Conservation (phyloP, 2,113 vertebrate species). For the Hirundichthys speculiger region DNA sequence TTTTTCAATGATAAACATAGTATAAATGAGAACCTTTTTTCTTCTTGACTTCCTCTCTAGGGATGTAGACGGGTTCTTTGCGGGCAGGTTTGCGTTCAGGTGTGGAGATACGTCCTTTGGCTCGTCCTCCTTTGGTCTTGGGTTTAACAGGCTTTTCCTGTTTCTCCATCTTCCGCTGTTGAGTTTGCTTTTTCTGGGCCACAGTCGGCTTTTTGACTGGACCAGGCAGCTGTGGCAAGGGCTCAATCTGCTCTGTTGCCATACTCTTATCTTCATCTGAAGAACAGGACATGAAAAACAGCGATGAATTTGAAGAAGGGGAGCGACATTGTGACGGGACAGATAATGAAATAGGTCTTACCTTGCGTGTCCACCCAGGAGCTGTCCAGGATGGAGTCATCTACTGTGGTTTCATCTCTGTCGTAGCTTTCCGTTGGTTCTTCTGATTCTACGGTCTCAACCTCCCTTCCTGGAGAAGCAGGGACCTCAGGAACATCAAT, state of each 20-base stretch:
- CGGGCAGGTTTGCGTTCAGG: constrained; percentile 94
- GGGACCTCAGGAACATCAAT: constrained; percentile 82
- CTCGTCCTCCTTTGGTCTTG: constrained; percentile 85
- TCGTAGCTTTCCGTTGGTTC: constrained; percentile 91
- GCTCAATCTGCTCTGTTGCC: constrained; percentile 93
- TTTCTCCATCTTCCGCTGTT: constrained; percentile 65
- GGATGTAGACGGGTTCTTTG: constrained; percentile 91
- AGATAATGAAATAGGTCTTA: constrained; percentile 69
- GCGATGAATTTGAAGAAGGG: background rate
- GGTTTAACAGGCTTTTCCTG: constrained; percentile 90
- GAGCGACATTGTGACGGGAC: background rate
- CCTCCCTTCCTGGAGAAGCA: constrained; percentile 81
- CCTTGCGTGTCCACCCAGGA: constrained; percentile 98
- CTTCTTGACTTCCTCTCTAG: constrained; percentile 97
- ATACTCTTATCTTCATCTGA: constrained; percentile 97
- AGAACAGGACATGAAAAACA: constrained; percentile 6
- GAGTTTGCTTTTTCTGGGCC: constrained; percentile 65
- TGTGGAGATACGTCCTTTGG: constrained; percentile 92
- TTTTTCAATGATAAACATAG: background rate
- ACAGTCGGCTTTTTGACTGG: constrained; percentile 71
- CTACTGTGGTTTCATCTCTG: constrained; percentile 96
- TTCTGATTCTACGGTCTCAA: constrained; percentile 80
- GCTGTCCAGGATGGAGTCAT: constrained; percentile 98
- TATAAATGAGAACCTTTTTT: constrained; percentile 90
- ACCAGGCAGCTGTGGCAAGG: constrained; percentile 87